Percentiles rank a stretch among this genome's conserved stretches.
Evolutionary conservation across 2,113 vertebrate genomes (phyloP).

Genomic region (Oreochromis niloticus): DNA sequence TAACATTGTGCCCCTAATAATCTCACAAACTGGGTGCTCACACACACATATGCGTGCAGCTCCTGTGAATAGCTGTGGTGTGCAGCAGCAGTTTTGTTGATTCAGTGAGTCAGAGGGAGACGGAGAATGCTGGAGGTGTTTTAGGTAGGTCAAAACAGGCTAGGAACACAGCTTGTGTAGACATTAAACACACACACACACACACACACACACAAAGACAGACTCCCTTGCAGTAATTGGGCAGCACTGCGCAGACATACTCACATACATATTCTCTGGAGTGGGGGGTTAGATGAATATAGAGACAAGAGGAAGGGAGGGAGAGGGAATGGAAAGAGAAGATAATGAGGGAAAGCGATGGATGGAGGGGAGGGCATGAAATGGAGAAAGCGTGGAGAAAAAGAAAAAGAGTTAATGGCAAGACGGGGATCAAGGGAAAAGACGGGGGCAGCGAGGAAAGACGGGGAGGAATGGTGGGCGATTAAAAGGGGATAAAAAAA

Average conservation of each 20-base stretch:
- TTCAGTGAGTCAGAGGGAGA: constrained; percentile 63
- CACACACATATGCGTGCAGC: not conserved
- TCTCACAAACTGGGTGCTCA: not conserved
- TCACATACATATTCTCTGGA: constrained; percentile 59
- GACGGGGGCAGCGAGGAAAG: not conserved
- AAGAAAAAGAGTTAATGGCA: constrained; percentile 1
- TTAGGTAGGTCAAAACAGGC: constrained; percentile 60
- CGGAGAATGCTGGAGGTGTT: constrained; percentile 50
- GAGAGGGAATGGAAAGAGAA: constrained; percentile 33
- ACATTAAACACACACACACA: constrained; percentile 33
- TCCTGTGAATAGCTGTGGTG: not conserved
- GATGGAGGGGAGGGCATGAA: constrained; percentile 17
- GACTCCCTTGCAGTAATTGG: constrained; percentile 65
- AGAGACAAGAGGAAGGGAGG: constrained; percentile 26
- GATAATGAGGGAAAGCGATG: constrained; percentile 39
- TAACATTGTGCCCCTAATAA: constrained; percentile 9
- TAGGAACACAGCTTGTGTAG: constrained; percentile 32
- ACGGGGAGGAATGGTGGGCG: not conserved
- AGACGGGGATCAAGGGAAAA: not conserved
- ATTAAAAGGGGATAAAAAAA: not conserved
- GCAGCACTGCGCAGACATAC: constrained; percentile 48
- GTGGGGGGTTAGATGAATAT: constrained; percentile 44
- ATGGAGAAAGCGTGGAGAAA: constrained; percentile 41
- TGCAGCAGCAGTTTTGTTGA: constrained; percentile 46
- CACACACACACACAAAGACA: constrained; percentile 15